These are phyloP conservation scores for Pteronotus mesoamericanus DNA, from an alignment of 2,797 vertebrate species.

Conservation along the genomic window DNA sequence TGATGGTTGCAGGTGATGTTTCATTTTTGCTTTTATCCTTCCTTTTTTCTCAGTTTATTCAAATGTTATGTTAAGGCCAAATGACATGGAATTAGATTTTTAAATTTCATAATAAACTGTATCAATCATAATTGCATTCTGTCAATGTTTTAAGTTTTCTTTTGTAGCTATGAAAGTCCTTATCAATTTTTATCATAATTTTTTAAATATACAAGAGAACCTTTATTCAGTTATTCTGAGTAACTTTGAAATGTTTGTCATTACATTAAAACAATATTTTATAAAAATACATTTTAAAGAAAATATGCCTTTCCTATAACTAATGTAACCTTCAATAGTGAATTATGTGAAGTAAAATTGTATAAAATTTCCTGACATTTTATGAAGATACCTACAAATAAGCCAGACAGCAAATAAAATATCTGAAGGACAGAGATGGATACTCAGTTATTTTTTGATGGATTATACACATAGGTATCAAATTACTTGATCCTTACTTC, in stretches of 20 bases:
- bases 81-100: slow-evolving; percentile 29
- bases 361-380: slow-evolving; percentile 70
- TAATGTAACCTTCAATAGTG: slow-evolving; percentile 72
- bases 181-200: slow-evolving; percentile 30
- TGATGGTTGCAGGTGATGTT: background rate
- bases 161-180: background rate
- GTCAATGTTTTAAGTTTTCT: slow-evolving; percentile 49
- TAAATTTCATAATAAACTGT: slow-evolving; percentile 10
- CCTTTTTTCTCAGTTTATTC: slow-evolving; percentile 26
- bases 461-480: slow-evolving; percentile 73
- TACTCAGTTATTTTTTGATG: slow-evolving; percentile 76
- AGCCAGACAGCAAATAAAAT: slow-evolving; percentile 65
- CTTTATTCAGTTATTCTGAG: slow-evolving; percentile 35
- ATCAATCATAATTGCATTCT: background rate
- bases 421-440: slow-evolving; percentile 64
- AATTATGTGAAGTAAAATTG: slow-evolving; percentile 58
- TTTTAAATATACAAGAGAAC: background rate
- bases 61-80: slow-evolving; percentile 47
- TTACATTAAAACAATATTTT: slow-evolving; percentile 36
- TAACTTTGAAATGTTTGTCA: slow-evolving; percentile 25
- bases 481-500: slow-evolving; percentile 71
- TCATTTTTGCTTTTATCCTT: slow-evolving; percentile 16
- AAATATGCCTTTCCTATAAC: slow-evolving; percentile 46
- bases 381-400: slow-evolving; percentile 67
- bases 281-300: slow-evolving; percentile 55